A percentile compares a stretch with the other conserved stretches of the same genome.
phyloP scores from a whole-genome alignment of 2,113 vertebrate genomes.

The Laterallus jamaicensis region DNA sequence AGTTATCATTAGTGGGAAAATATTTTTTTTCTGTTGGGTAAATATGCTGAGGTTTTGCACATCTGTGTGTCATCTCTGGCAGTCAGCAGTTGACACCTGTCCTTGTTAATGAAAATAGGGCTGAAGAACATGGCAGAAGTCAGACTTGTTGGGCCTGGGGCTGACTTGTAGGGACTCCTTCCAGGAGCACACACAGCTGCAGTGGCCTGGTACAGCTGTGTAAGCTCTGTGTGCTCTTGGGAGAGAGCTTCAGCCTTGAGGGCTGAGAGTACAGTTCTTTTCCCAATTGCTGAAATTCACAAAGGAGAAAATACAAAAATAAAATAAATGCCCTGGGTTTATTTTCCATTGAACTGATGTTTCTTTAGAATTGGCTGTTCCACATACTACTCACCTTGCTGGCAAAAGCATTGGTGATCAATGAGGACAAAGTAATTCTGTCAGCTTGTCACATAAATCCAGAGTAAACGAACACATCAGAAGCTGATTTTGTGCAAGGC shows the following conservation, averaged over 20 bases:
- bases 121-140: background rate
- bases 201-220: background rate
- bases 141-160: background rate
- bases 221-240: background rate
- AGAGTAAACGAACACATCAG: conserved; percentile 56
- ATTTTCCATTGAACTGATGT: background rate
- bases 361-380: conserved; percentile 47
- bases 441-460: conserved; percentile 7
- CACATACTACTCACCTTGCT: conserved; percentile 38
- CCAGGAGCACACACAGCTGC: background rate
- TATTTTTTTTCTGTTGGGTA: background rate
- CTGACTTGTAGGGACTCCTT: background rate
- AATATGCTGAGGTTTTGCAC: background rate
- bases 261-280: background rate
- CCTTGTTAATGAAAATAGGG: background rate
- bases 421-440: conserved; percentile 45
- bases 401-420: conserved; percentile 13
- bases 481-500: conserved; percentile 52
- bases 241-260: background rate
- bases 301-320: background rate
- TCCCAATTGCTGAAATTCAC: background rate
- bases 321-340: background rate
- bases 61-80: background rate
- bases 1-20: background rate
- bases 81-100: background rate